These are phyloP conservation scores for Hassar affinis DNA, from an alignment of 2,113 vertebrate species.

Conservation along the genomic window DNA sequence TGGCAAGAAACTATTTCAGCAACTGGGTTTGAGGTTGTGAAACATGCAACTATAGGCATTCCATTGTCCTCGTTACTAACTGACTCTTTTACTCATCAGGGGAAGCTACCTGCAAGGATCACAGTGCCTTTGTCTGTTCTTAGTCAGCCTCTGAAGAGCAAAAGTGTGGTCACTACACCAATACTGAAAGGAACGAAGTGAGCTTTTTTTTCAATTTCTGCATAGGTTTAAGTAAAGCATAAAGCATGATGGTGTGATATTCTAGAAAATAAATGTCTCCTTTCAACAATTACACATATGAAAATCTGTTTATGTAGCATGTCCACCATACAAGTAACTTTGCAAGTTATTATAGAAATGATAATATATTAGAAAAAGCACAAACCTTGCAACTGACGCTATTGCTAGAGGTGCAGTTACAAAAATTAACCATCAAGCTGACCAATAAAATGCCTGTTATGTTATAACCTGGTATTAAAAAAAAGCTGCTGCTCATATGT, in stretches of 20 bases:
- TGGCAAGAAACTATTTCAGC: not conserved
- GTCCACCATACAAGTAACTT: not conserved
- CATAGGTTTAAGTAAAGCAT: not conserved
- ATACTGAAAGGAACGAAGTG: slow-evolving; percentile 95
- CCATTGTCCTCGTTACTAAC: not conserved
- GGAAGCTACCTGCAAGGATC: slow-evolving; percentile 90
- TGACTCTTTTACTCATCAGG: slow-evolving; percentile 66
- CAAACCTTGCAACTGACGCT: not conserved
- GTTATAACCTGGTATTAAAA: not conserved
- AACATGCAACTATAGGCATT: not conserved
- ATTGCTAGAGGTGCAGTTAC: not conserved
- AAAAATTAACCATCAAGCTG: not conserved
- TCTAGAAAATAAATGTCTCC: not conserved
- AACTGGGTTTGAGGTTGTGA: not conserved
- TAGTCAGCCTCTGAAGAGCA: slow-evolving; percentile 94
- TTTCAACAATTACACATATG: not conserved
- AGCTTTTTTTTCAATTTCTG: slow-evolving; percentile 51
- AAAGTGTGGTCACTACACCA: slow-evolving; percentile 88
- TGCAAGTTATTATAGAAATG: not conserved
- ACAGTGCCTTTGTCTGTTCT: slow-evolving; percentile 94
- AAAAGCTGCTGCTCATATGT: not conserved
- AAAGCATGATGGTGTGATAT: not conserved
- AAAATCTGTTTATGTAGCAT: not conserved
- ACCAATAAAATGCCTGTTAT: no score
- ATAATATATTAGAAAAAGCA: not conserved